Percentiles rank a stretch among this genome's conserved stretches.
These are phyloP conservation scores for Cariama cristata DNA, from an alignment of 2,113 vertebrate genomes.

Conservation along the genomic window DNA sequence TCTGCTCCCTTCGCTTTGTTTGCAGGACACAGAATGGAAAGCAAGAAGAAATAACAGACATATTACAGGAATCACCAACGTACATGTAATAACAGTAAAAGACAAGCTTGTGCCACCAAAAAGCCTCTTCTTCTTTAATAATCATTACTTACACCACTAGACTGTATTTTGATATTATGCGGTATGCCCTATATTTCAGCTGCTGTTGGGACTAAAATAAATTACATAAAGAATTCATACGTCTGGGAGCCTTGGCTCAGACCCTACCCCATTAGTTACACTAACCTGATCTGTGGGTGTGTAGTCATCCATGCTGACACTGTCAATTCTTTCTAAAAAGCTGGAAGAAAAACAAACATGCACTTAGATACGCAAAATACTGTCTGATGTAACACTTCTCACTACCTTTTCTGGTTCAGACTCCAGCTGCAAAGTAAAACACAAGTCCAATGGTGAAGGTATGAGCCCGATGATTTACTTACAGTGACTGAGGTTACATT, in stretches of 20 bases:
- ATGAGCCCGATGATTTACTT: not conserved
- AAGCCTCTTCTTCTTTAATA: not conserved
- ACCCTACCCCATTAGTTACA: not conserved
- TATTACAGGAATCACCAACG: not conserved
- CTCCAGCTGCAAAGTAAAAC: not conserved
- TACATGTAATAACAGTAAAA: not conserved
- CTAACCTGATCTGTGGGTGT: slow-evolving; percentile 97
- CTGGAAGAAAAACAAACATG: slow-evolving; percentile 75
- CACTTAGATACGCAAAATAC: not conserved
- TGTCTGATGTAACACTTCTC: not conserved
- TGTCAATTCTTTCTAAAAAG: slow-evolving; percentile 99
- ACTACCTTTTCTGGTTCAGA: not conserved
- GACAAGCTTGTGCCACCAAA: not conserved
- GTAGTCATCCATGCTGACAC: slow-evolving; percentile 96
- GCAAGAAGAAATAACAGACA: not conserved
- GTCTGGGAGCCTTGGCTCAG: not conserved
- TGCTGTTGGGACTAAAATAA: not conserved
- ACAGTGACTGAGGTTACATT: not conserved
- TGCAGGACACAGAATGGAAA: not conserved
- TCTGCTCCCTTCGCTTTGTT: not conserved
- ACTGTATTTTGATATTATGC: not conserved
- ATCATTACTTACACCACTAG: not conserved
- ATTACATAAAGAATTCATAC: not conserved
- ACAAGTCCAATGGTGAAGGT: not conserved
- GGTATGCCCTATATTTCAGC: not conserved